Evolutionary conservation across 2,113 vertebrate species (phyloP), one percentile per base, ranked within the genome.

Genomic region (Perognathus longimembris): DNA sequence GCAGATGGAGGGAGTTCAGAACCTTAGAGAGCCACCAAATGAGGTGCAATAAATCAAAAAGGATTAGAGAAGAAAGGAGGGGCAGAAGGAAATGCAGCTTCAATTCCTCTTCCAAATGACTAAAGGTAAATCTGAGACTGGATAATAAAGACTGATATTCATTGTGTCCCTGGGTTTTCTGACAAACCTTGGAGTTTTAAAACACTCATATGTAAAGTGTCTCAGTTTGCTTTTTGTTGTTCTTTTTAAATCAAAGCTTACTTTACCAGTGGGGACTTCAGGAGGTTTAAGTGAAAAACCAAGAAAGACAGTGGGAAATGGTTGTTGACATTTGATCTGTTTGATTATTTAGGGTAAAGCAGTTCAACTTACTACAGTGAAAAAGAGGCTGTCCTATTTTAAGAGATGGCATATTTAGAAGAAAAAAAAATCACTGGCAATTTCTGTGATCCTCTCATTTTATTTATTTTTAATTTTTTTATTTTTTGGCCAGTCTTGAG

Each of bases 51-150:
- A 69, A 54, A 79, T 12, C 42, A 66, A 36, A 24, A 64, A 7
- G 4, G 83, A 54, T 75, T 36, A 40, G 0, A 1, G 67, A 76
- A 28, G 54, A 69, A 83, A 34, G 24, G 24, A 77, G 11, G 50
- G 61, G 77, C 1, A 63, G 34, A 54, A 82, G 59, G 30, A 74
- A 92, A 82, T 73, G 64, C 36, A 63, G 66, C 28, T 81, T 40
- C 1, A 1, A 32, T 45, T 84, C 57, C 24, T 77, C 61, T 24
- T 59, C 61, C 76, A 36, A 82, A 80, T 45, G 83, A 90, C 57
- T 42, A 74, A 57, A 83, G 45, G 28, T 66, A 90, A 89, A 91
- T 30, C 20, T 59, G 75, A 95, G 64, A 90, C 20, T 32, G 32
- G 36, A 73, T 15, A 54, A 73, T 15, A 54, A 66, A 86, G 81